Evolutionary conservation across 2,797 vertebrate genomes (phyloP).

Genomic region (Sebastes oblongus): DNA sequence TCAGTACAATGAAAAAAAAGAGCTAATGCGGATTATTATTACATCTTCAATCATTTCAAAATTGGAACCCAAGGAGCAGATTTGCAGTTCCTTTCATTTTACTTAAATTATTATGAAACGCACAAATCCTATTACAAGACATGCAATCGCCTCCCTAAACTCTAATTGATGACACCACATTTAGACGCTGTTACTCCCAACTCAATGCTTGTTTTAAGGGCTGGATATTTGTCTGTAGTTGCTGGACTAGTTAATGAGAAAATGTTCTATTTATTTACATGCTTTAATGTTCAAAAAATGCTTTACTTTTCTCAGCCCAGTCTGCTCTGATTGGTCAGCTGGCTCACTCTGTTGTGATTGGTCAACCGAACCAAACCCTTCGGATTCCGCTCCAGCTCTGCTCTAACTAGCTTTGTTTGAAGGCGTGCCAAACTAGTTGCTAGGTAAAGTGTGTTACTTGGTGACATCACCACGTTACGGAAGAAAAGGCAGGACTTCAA

Average conservation of each 20-base stretch:
- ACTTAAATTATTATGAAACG: neutral
- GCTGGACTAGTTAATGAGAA: neutral
- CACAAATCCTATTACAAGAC: neutral
- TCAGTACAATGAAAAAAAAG: neutral
- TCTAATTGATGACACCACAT: neutral
- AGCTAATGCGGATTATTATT: neutral
- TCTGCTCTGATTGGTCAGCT: no score
- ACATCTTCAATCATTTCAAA: neutral
- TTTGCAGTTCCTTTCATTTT: neutral
- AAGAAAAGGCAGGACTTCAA: no score
- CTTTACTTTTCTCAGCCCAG: no score
- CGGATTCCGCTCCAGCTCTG: no score
- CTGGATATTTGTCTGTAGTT: neutral
- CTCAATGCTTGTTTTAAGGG: neutral
- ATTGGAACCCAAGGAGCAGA: neutral
- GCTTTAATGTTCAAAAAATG: no score
- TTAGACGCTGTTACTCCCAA: neutral
- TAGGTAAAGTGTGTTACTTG: no score
- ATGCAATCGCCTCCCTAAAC: neutral
- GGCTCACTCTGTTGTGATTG: no score
- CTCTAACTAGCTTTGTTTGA: no score
- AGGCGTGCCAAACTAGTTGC: no score
- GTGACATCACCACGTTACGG: no score
- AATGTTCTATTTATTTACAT: neutral
- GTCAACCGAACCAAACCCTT: no score